These are phyloP conservation scores for Neosalanx taihuensis DNA, from an alignment of 2,797 vertebrate species.

Conservation along the genomic window DNA sequence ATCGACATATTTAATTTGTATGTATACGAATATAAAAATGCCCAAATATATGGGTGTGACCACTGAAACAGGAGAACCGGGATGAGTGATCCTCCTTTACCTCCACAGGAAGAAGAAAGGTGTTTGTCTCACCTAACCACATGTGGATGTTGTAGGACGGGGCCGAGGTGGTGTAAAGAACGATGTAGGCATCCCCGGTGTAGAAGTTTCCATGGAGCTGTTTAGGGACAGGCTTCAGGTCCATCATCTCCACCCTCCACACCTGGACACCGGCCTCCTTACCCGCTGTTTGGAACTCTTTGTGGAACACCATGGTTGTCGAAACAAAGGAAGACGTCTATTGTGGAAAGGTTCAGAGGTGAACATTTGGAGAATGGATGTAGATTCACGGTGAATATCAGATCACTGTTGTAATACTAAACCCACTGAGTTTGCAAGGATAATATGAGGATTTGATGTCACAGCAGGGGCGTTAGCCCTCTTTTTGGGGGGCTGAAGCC, in stretches of 20 bases:
- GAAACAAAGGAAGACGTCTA: neutral
- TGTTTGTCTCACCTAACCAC: slow-evolving; percentile 84
- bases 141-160: slow-evolving; percentile 80
- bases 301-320: slow-evolving; percentile 72
- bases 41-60: too few species aligned
- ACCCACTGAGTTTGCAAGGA: too few species aligned
- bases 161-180: slow-evolving; percentile 78
- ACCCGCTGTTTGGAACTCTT: slow-evolving; percentile 84
- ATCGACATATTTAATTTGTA: too few species aligned
- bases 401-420: too few species aligned
- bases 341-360: neutral
- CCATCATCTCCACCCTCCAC: slow-evolving; percentile 91
- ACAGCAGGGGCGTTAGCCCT: too few species aligned
- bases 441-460: too few species aligned
- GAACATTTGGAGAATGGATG: neutral
- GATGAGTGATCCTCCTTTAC: too few species aligned
- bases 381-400: too few species aligned
- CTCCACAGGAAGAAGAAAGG: neutral
- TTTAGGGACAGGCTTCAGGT: slow-evolving; percentile 78
- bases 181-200: slow-evolving; percentile 85
- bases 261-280: slow-evolving; percentile 87
- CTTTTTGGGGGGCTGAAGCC: too few species aligned
- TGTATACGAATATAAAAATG: too few species aligned
- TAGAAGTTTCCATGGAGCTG: slow-evolving; percentile 83
- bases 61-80: too few species aligned